Percentiles rank a stretch among this genome's conserved stretches.
phyloP scores from a whole-genome alignment of 2,888 invertebrate genomes.

The Ophion obscuratus region DNA sequence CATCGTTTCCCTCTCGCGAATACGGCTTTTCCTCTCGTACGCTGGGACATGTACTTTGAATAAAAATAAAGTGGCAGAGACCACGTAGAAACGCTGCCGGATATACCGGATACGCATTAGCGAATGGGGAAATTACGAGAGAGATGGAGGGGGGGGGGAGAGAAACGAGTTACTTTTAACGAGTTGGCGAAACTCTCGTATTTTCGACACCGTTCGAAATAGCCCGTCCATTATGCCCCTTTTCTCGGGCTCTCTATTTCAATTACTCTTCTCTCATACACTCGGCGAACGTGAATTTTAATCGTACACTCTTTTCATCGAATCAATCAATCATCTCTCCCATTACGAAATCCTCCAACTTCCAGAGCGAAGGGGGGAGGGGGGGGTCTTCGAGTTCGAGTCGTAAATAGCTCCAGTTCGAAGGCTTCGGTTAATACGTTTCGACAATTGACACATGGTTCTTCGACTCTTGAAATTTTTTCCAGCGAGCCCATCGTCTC shows the following conservation, averaged over 20 bases:
- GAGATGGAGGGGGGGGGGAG: not conserved
- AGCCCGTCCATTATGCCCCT: constrained; percentile 37
- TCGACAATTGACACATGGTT: not conserved
- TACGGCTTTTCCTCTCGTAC: constrained; percentile 12
- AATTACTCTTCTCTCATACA: constrained; percentile 17
- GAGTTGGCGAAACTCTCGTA: constrained; percentile 74
- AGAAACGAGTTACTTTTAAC: constrained; percentile 79
- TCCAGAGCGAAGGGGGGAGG: not conserved
- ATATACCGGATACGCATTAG: constrained; percentile 80
- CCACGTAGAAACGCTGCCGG: constrained; percentile 54
- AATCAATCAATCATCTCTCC: constrained; percentile 40
- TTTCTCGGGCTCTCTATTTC: constrained; percentile 32
- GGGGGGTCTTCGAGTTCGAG: not conserved
- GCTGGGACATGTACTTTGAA: constrained; percentile 77
- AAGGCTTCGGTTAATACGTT: constrained; percentile 13
- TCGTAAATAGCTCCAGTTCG: not conserved
- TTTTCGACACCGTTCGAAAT: constrained; percentile 54
- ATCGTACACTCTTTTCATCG: constrained; percentile 29
- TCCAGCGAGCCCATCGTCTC: not conserved
- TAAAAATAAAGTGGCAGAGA: constrained; percentile 81
- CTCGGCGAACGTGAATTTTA: not conserved
- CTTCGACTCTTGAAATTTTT: not conserved
- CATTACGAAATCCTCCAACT: not conserved
- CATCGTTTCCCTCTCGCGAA: constrained; percentile 52
- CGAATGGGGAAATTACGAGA: constrained; percentile 74